A percentile compares a stretch with the other conserved stretches of the same genome.
Evolutionary conservation across 2,113 vertebrate species (phyloP).

Genomic region (Turnix velox): DNA sequence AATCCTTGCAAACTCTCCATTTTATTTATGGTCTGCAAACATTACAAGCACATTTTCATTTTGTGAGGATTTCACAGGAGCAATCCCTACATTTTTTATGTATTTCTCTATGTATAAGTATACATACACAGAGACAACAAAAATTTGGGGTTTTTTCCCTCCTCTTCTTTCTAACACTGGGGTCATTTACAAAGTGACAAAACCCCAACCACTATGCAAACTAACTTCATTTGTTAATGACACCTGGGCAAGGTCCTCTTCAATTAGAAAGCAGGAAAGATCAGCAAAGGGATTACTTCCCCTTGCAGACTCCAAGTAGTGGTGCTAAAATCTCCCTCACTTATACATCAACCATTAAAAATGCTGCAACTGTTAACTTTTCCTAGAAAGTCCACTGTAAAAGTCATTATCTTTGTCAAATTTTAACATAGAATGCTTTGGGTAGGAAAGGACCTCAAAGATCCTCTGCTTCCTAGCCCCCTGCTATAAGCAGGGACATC

Average conservation of each 20-base stretch:
- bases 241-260: neutral
- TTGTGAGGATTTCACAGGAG: neutral
- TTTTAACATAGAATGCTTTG: no score
- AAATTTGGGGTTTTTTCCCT: neutral
- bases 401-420: neutral
- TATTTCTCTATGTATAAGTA: neutral
- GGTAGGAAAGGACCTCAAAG: no score
- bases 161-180: accelerated
- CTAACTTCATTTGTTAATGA: neutral
- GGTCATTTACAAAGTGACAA: neutral
- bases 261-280: neutral
- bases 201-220: neutral
- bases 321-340: neutral
- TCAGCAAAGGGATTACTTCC: neutral
- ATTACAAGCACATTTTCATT: neutral
- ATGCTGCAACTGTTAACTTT: neutral
- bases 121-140: accelerated
- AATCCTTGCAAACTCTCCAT: neutral
- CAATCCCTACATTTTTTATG: neutral
- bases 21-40: neutral
- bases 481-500: no score
- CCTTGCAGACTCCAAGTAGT: neutral
- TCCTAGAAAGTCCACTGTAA: neutral
- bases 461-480: no score
- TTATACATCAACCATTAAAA: neutral